Evolutionary conservation across 1,140 invertebrate species (phyloP).

Genomic region (Orius insidiosus): DNA sequence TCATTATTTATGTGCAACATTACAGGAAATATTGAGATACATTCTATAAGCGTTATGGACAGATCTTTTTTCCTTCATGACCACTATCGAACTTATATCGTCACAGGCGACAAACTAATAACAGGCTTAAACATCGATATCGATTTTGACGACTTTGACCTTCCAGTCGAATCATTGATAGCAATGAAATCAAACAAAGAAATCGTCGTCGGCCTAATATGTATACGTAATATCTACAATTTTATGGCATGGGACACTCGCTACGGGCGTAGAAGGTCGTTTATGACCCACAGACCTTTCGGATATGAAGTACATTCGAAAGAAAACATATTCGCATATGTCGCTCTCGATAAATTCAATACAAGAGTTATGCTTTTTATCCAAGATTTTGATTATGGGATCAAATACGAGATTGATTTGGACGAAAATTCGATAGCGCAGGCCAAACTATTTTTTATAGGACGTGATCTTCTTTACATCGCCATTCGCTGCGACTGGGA

Average conservation of each 20-base stretch:
- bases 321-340: conserved; percentile 4
- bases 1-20: conserved; percentile 3
- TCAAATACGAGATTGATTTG: conserved; percentile 7
- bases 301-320: conserved; percentile 4
- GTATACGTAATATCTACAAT: neutral
- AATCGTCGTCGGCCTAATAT: conserved; percentile 1
- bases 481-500: conserved; percentile 1
- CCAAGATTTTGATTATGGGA: conserved; percentile 2
- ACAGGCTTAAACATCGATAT: conserved; percentile 3
- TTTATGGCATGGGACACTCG: conserved; percentile 2
- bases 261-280: conserved; percentile 1
- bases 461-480: conserved; percentile 2
- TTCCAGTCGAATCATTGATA: conserved; percentile 5
- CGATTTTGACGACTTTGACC: conserved; percentile 3
- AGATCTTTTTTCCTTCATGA: neutral
- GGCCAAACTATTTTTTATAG: conserved; percentile 7
- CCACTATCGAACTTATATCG: conserved; percentile 4
- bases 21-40: neutral
- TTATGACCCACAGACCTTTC: conserved; percentile 5
- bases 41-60: neutral
- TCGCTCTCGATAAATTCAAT: conserved; percentile 8
- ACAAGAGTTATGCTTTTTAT: neutral
- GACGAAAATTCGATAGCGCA: conserved; percentile 6
- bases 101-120: conserved; percentile 4
- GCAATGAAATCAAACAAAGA: conserved; percentile 7